Evolutionary conservation across 2,888 invertebrate species (phyloP).

Genomic region (Prenolepis imparis): DNA sequence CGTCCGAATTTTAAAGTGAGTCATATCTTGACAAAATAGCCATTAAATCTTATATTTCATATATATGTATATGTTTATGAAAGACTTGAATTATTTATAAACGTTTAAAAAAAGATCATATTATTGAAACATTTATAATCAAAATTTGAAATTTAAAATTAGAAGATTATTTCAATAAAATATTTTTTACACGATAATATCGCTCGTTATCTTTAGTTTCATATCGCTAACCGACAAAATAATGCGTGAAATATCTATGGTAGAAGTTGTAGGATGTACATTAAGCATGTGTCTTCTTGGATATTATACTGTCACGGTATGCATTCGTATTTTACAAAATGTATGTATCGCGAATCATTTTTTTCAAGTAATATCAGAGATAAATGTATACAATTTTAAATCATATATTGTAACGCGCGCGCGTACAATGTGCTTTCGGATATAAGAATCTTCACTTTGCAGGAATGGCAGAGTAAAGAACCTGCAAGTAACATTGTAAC

Average conservation of each 20-base stretch:
- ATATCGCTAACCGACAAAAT: conserved; percentile 73
- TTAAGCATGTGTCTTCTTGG: conserved; percentile 81
- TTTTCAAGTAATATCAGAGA: background rate
- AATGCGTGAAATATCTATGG: conserved; percentile 76
- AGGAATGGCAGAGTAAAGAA: background rate
- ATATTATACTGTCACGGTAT: conserved; percentile 80
- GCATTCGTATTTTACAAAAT: background rate
- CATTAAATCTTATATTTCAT: background rate
- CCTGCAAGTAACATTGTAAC: background rate
- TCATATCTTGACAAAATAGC: background rate
- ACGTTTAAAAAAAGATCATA: background rate
- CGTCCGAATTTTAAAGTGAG: conserved; percentile 63
- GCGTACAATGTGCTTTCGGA: background rate
- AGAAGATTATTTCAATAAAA: background rate
- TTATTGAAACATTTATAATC: too few species aligned
- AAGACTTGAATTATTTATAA: background rate
- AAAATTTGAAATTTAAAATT: background rate
- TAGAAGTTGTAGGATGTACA: conserved; percentile 80
- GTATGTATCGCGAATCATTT: background rate
- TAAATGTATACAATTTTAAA: background rate
- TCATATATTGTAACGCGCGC: background rate
- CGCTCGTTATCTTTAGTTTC: conserved; percentile 69
- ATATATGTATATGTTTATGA: background rate
- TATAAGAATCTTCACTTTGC: background rate
- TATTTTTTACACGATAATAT: background rate